phyloP scores from a whole-genome alignment of 2,113 vertebrate genomes.

The Bubalus kerabau region DNA sequence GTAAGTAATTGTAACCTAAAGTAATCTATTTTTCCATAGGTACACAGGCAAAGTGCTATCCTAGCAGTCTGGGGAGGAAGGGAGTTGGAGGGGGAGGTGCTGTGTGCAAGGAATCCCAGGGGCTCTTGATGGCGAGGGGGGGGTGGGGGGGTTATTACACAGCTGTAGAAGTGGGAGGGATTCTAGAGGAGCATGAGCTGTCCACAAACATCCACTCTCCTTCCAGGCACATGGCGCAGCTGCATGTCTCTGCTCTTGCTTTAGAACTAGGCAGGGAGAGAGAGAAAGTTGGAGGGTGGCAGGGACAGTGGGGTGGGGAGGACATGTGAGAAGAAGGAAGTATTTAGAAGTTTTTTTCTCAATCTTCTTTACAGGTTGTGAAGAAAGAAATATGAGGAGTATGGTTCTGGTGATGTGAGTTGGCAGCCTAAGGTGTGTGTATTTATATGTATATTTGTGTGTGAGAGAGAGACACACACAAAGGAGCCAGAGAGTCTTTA shows the following conservation, averaged over 20 bases:
- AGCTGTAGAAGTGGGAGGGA: not conserved
- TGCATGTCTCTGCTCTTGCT: not conserved
- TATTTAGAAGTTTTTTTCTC: not conserved
- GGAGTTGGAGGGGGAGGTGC: no score
- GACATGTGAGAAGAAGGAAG: not conserved
- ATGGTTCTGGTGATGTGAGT: not conserved
- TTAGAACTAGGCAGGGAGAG: not conserved
- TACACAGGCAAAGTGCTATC: not conserved
- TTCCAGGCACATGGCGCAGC: fast-evolving
- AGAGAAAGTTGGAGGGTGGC: not conserved
- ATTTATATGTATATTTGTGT: not conserved
- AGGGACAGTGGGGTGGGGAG: not conserved
- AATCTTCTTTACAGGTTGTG: not conserved
- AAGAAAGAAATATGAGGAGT: not conserved
- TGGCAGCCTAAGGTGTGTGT: not conserved
- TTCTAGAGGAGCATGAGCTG: not conserved
- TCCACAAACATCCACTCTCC: not conserved
- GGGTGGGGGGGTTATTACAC: no score
- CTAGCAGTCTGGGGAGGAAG: not conserved
- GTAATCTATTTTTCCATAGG: not conserved
- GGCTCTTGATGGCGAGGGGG: not conserved
- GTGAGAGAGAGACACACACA: not conserved
- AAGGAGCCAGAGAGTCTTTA: not conserved
- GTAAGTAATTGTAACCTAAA: not conserved
- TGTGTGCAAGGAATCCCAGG: not conserved